phyloP scores from a whole-genome alignment of 2,797 vertebrate species.

The Botia almorhae region DNA sequence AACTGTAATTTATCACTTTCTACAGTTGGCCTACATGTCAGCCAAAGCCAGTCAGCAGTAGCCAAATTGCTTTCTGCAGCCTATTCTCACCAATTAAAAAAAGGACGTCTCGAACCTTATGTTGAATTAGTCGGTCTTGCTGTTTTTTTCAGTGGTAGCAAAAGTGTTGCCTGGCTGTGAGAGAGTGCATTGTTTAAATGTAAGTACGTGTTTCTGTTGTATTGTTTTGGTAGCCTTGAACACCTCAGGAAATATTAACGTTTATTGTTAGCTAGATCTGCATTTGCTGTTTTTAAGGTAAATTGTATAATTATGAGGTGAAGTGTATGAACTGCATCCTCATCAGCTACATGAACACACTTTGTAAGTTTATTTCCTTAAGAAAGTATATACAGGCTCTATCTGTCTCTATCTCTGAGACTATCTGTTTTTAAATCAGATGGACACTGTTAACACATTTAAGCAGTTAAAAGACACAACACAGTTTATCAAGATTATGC shows the following conservation, averaged over 20 bases:
- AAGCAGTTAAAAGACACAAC: not conserved
- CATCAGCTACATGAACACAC: too few relatives aligned
- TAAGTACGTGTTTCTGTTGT: not conserved
- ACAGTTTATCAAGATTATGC: constrained; percentile 23
- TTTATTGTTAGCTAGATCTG: not conserved
- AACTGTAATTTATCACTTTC: constrained; percentile 52
- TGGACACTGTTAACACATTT: not conserved
- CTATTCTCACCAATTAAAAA: constrained; percentile 45
- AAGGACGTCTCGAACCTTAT: constrained; percentile 35
- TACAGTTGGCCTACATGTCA: constrained; percentile 51
- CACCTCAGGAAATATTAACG: not conserved
- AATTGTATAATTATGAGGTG: not conserved
- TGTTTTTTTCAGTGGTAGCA: constrained; percentile 9
- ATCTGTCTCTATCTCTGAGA: too few relatives aligned
- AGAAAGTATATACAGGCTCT: too few relatives aligned
- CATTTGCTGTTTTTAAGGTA: not conserved
- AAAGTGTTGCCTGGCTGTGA: constrained; percentile 4
- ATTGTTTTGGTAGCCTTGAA: not conserved
- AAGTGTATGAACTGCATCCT: too few relatives aligned
- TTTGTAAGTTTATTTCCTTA: too few relatives aligned
- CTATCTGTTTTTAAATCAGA: not conserved
- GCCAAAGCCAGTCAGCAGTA: constrained; percentile 52
- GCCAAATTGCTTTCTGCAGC: constrained; percentile 59
- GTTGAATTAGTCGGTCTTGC: constrained; percentile 28
- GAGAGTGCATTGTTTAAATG: not conserved